Evolutionary conservation across 2,888 invertebrate species (phyloP), one percentile per base, ranked within the genome.

Genomic region (Crocallis elinguaria): DNA sequence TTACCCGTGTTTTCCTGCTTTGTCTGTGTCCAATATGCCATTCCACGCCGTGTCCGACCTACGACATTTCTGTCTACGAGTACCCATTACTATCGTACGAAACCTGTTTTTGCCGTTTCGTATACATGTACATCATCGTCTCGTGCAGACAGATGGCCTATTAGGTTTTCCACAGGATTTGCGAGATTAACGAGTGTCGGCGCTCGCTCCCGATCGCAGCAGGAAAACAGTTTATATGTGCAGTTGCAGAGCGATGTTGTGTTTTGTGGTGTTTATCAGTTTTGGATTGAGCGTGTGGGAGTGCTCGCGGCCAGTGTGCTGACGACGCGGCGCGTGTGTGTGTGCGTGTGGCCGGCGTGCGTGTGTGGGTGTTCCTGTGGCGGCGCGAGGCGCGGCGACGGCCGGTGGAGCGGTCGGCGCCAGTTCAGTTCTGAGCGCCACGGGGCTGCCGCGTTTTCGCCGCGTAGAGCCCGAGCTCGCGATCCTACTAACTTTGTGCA

Each of bases 221-320:
- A 75, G 71, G 69, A 75, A 77, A 77, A 75, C 69, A 59, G 71
- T 76, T 71, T 49, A 53, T 57, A 68, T 78, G 77, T 88, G 85
- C 86, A 86, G 75, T 82, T 85, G 84, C 81, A 82, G 75, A 77
- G 78, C 77, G 75, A 76, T 84, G 83, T 84, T 78, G 74, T 80
- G 83, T 86, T 86, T 88, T 79, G 80, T 85, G 72, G 77, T 81
- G 86, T 86, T 89, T 89, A 89, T 90, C 88, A 87, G 84, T 82
- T 79, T 75, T 56, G 68, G 57, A 66, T 67, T 71, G 73, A 66
- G 62, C 61, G 69, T 70, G 70, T 69, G 68, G 66, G 71, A 66
- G 68, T 71, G 69, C 57, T 64, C 32, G 61, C 61, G 51, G 52
- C 45, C 57, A 64, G 67, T 64, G 69, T 70, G 73, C 71, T 69